phyloP scores from a whole-genome alignment of 2,888 invertebrate genomes.

The Spatulosminthurus flaviceps region DNA sequence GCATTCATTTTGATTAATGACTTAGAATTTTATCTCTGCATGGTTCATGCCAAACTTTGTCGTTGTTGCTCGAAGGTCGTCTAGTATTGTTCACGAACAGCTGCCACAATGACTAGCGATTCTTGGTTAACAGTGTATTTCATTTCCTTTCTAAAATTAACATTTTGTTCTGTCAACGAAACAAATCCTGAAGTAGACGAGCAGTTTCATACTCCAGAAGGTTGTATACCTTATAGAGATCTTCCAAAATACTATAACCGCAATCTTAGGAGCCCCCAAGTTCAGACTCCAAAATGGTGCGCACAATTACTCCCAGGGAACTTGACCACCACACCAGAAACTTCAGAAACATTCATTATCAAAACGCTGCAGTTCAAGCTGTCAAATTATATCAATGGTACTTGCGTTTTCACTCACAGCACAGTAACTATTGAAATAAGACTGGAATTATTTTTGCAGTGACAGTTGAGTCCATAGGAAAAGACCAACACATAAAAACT shows the following conservation, averaged over 20 bases:
- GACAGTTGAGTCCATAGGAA: not conserved
- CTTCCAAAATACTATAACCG: not conserved
- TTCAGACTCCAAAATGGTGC: conserved; percentile 17
- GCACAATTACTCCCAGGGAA: not conserved
- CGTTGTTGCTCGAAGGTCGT: too few relatives aligned
- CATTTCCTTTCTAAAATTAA: not conserved
- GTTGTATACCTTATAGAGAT: conserved; percentile 11
- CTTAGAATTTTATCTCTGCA: too few relatives aligned
- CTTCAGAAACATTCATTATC: not conserved
- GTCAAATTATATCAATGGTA: conserved; percentile 25
- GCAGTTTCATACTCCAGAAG: conserved; percentile 28
- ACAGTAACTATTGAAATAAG: too few relatives aligned
- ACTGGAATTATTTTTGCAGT: not conserved
- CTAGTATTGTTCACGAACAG: too few relatives aligned
- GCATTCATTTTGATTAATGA: too few relatives aligned
- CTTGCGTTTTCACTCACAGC: too few relatives aligned
- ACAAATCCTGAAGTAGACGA: not conserved
- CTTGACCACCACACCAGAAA: not conserved
- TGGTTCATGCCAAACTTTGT: too few relatives aligned
- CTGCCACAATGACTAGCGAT: too few relatives aligned
- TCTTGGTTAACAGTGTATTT: not conserved
- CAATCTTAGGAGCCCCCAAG: not conserved
- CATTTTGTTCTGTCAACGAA: not conserved
- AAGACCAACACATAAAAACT: not conserved
- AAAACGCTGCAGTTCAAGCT: conserved; percentile 7